Percentiles rank a stretch among this genome's conserved stretches.
phyloP scores from a whole-genome alignment of 1,140 invertebrate genomes.

The Pantala flavescens region DNA sequence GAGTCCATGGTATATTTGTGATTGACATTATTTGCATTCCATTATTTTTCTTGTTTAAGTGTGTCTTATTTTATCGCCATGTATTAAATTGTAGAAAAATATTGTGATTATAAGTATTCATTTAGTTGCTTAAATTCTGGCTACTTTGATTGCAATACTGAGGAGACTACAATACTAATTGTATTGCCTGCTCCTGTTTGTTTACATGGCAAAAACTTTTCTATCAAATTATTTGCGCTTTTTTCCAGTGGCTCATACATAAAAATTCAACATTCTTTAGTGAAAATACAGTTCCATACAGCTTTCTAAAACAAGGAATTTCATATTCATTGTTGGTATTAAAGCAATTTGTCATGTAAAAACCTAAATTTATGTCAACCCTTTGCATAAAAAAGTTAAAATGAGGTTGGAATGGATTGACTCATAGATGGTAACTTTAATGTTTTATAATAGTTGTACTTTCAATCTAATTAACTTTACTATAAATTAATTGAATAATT shows the following conservation, averaged over 20 bases:
- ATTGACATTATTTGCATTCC: neutral
- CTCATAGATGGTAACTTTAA: too few relatives aligned
- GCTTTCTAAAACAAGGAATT: too few relatives aligned
- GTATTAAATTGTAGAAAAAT: neutral
- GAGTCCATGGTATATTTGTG: neutral
- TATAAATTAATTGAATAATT: too few relatives aligned
- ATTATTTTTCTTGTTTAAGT: constrained; percentile 9
- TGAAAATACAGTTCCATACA: too few relatives aligned
- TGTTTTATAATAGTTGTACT: too few relatives aligned
- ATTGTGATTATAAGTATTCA: neutral
- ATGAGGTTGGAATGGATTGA: too few relatives aligned
- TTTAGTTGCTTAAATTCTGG: constrained; percentile 1
- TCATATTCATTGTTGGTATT: too few relatives aligned
- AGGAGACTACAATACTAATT: neutral
- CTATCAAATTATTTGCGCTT: neutral
- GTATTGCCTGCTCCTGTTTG: neutral
- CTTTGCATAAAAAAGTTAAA: too few relatives aligned
- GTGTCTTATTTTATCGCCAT: neutral
- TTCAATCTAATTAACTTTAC: too few relatives aligned
- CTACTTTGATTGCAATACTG: neutral
- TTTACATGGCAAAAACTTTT: neutral
- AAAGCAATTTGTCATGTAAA: too few relatives aligned
- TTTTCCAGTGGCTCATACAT: constrained; percentile 9
- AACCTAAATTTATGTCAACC: too few relatives aligned
- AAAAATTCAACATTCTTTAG: too few relatives aligned